A percentile compares a stretch with the other conserved stretches of the same genome.
Conservation (phyloP, 1,140 invertebrate genomes). For the Leptinotarsa lineolata region DNA sequence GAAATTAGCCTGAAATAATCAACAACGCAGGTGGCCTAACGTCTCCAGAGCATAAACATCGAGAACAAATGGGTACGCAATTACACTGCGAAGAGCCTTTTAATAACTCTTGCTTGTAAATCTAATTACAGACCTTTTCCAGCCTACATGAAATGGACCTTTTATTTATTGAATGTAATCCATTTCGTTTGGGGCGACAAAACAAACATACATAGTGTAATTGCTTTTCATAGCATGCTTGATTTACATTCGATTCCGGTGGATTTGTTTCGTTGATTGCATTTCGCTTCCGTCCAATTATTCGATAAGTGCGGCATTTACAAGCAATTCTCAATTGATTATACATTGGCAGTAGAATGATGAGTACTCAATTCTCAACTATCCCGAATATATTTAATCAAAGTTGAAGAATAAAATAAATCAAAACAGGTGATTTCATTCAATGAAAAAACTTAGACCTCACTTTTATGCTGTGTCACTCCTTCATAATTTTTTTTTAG, state of each 20-base stretch:
- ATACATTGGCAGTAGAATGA: too few relatives aligned
- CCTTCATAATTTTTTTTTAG: too few relatives aligned
- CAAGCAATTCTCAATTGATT: too few relatives aligned
- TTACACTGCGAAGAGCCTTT: constrained; percentile 3
- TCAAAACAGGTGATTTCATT: too few relatives aligned
- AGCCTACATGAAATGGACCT: background rate
- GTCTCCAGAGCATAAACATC: background rate
- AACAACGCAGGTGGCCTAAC: constrained; percentile 4
- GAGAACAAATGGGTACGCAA: constrained; percentile 5
- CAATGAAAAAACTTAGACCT: too few relatives aligned
- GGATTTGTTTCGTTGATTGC: background rate
- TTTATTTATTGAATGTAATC: constrained; percentile 1
- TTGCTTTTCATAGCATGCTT: constrained; percentile 1
- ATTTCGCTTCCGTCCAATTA: background rate
- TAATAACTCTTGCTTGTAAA: constrained; percentile 1
- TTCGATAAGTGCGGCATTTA: background rate
- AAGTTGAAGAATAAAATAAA: too few relatives aligned
- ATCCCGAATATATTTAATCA: too few relatives aligned
- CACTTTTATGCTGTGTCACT: too few relatives aligned
- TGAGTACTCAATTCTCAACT: too few relatives aligned
- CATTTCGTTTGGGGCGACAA: background rate
- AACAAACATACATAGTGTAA: background rate
- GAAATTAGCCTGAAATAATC: constrained; percentile 2
- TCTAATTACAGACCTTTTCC: background rate
- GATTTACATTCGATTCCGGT: background rate